Percentiles rank a stretch among this genome's conserved stretches.
Evolutionary conservation across 2,888 invertebrate genomes (phyloP).

Genomic region (Stenotaenia linearis): DNA sequence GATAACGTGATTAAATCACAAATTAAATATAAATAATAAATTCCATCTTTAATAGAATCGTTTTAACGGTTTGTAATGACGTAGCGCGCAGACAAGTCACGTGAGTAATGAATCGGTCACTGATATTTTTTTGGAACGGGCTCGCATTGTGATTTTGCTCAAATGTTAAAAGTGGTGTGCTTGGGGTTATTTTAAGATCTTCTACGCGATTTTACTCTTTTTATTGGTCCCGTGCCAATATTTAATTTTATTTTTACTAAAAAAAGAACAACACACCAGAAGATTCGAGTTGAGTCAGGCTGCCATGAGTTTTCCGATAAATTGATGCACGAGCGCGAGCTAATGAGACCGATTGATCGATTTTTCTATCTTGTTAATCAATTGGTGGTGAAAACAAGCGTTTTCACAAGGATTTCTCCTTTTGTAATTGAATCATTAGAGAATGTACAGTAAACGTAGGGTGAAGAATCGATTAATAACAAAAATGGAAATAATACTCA

Average conservation of each 20-base stretch:
- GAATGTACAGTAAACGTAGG: too few relatives aligned
- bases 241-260: not conserved
- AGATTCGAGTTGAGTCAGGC: not conserved
- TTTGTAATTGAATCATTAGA: too few relatives aligned
- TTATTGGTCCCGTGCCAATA: not conserved
- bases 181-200: not conserved
- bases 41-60: not conserved
- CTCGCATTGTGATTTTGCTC: too few relatives aligned
- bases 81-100: not conserved
- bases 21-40: not conserved
- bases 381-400: not conserved
- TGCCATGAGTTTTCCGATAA: not conserved
- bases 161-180: not conserved
- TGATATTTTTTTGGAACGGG: not conserved
- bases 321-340: not conserved
- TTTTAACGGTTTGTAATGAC: not conserved
- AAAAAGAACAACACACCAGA: not conserved
- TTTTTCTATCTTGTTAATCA: not conserved
- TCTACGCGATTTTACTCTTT: not conserved
- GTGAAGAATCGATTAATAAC: too few relatives aligned
- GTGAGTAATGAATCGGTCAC: not conserved
- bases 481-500: too few relatives aligned
- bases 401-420: too few relatives aligned
- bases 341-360: not conserved
- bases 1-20: not conserved